Conservation (phyloP, 2,797 vertebrate genomes). For the Amblyopsis hoosieri region DNA sequence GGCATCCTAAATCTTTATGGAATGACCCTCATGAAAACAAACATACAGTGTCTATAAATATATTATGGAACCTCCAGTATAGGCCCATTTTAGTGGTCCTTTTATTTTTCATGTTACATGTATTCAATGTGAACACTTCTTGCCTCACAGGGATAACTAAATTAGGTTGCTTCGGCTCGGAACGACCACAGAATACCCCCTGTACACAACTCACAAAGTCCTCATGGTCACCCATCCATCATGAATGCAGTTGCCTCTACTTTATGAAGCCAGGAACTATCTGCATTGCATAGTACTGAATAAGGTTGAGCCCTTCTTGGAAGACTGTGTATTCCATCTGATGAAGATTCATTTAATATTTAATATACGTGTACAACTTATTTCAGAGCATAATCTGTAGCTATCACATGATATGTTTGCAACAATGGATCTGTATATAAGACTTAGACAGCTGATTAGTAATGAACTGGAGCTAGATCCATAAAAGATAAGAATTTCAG, state of each 20-base stretch:
- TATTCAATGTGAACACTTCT: neutral
- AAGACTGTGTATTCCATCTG: constrained; percentile 36
- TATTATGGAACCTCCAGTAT: too few species aligned
- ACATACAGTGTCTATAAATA: too few species aligned
- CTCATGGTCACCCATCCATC: constrained; percentile 30
- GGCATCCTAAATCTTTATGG: too few species aligned
- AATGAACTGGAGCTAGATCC: neutral
- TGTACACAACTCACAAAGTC: constrained; percentile 22
- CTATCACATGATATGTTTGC: constrained; percentile 32
- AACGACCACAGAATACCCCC: constrained; percentile 7
- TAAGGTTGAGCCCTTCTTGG: constrained; percentile 15
- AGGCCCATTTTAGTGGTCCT: too few species aligned
- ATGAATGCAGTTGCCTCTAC: constrained; percentile 31
- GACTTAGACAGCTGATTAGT: constrained; percentile 25
- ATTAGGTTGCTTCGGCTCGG: constrained; percentile 6
- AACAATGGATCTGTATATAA: constrained; percentile 35
- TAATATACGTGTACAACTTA: constrained; percentile 32
- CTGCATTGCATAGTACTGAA: constrained; percentile 13
- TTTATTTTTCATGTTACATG: neutral
- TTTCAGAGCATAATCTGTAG: constrained; percentile 31
- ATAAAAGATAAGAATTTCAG: neutral
- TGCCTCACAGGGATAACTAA: constrained; percentile 10
- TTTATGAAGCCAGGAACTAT: constrained; percentile 22
- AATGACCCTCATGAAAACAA: too few species aligned
- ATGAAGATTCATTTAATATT: constrained; percentile 29